Percentiles rank a stretch among this genome's conserved stretches.
phyloP scores from a whole-genome alignment of 92 coral and sea anemone species.

The Epizoanthus fatuus region DNA sequence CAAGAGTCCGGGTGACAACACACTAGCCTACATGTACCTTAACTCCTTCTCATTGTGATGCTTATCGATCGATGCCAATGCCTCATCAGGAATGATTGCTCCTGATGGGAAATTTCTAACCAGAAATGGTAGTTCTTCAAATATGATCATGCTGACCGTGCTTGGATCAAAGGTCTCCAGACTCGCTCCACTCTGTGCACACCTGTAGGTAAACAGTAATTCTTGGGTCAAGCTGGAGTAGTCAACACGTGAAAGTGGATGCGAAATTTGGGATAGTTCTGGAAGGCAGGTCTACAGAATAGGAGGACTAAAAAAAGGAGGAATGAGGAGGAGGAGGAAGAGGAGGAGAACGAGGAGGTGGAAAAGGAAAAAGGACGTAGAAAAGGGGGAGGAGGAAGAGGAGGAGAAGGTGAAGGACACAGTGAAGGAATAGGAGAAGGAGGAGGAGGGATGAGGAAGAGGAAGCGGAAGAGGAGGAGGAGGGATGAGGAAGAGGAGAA shows the following conservation, averaged over 20 bases:
- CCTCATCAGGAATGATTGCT: conserved; percentile 71
- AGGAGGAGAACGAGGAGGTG: too few species aligned
- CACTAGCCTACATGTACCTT: conserved; percentile 57
- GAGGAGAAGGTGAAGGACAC: neutral
- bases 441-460: too few species aligned
- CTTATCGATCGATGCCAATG: conserved; percentile 47
- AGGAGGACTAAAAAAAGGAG: too few species aligned
- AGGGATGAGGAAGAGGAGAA: too few species aligned
- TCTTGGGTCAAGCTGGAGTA: neutral
- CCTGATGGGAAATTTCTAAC: conserved; percentile 64
- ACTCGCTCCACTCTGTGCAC: conserved; percentile 59
- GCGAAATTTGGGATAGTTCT: too few species aligned
- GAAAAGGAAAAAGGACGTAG: too few species aligned
- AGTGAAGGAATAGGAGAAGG: too few species aligned
- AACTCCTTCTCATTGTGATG: conserved; percentile 57
- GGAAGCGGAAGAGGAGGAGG: too few species aligned
- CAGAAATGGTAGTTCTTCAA: conserved; percentile 83
- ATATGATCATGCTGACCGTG: conserved; percentile 80
- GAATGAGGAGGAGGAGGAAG: too few species aligned
- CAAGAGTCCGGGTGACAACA: neutral
- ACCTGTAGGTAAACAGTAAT: conserved; percentile 26
- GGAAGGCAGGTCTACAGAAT: too few species aligned
- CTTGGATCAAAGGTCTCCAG: conserved; percentile 88
- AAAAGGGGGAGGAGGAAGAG: neutral
- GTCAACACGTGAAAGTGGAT: too few species aligned